phyloP scores from a whole-genome alignment of 2,888 invertebrate species.

The Thalpophila matura region DNA sequence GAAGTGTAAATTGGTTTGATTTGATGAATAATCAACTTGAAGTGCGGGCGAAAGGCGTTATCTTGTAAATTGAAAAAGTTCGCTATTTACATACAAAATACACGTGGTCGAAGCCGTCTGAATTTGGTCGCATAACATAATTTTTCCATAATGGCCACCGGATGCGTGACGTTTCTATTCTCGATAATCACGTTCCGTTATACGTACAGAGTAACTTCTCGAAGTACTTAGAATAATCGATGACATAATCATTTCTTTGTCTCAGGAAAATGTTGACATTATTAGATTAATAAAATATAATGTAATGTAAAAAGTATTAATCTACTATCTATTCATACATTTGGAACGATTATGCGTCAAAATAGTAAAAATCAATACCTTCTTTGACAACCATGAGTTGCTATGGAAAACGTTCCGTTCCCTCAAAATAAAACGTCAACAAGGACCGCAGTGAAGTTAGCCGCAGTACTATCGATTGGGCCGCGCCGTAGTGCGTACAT shows the following conservation, averaged over 20 bases:
- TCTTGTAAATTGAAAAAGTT: constrained; percentile 58
- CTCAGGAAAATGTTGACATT: not conserved
- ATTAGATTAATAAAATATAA: not conserved
- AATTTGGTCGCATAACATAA: constrained; percentile 76
- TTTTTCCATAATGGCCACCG: constrained; percentile 84
- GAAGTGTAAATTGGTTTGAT: constrained; percentile 65
- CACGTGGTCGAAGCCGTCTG: constrained; percentile 63
- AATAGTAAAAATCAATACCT: constrained; percentile 30
- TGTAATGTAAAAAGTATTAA: fast-evolving
- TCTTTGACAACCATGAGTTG: constrained; percentile 31
- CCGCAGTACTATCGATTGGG: constrained; percentile 69
- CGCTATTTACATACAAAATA: constrained; percentile 64
- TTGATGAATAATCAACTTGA: constrained; percentile 69
- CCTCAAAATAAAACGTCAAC: constrained; percentile 51
- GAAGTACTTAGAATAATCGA: not conserved
- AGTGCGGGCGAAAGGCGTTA: constrained; percentile 66
- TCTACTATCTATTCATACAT: not conserved
- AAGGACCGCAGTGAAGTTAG: constrained; percentile 65
- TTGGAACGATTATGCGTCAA: not conserved
- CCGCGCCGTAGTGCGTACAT: constrained; percentile 72
- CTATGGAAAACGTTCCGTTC: constrained; percentile 53
- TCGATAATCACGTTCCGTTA: constrained; percentile 67
- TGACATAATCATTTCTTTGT: not conserved
- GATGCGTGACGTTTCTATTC: constrained; percentile 79
- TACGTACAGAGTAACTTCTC: constrained; percentile 33